Conservation (phyloP, 2,888 invertebrate genomes). For the Carabus problematicus region DNA sequence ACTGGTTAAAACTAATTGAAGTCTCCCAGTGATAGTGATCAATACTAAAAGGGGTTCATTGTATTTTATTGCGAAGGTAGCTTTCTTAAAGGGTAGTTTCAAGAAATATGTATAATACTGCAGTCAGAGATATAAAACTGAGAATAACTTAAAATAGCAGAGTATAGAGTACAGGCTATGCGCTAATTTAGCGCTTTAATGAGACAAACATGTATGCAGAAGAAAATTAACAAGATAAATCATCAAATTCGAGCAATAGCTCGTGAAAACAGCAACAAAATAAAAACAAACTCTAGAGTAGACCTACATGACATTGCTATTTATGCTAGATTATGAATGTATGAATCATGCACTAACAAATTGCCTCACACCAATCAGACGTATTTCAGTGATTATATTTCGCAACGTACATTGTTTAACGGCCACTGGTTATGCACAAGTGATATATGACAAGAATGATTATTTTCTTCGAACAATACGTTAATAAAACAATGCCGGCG, state of each 20-base stretch:
- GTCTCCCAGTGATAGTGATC: slow-evolving; percentile 1
- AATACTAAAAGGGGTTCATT: slow-evolving; percentile 1
- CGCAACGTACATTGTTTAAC: slow-evolving; percentile 22
- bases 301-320: slow-evolving; percentile 2
- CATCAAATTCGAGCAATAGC: neutral
- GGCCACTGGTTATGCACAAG: neutral
- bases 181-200: no score
- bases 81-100: no score
- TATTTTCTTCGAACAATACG: slow-evolving; percentile 33
- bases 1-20: neutral
- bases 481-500: slow-evolving; percentile 34
- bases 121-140: no score
- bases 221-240: neutral
- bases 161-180: no score
- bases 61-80: neutral
- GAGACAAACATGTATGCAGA: no score
- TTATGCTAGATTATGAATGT: neutral
- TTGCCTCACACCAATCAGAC: slow-evolving; percentile 8
- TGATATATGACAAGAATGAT: slow-evolving; percentile 23
- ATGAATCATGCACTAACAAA: slow-evolving; percentile 13
- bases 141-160: no score
- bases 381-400: slow-evolving; percentile 25
- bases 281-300: neutral
- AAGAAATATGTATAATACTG: no score
- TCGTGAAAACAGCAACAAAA: neutral